These are phyloP conservation scores for Halcyon badia DNA, from an alignment of 2,797 vertebrate species.

Conservation along the genomic window DNA sequence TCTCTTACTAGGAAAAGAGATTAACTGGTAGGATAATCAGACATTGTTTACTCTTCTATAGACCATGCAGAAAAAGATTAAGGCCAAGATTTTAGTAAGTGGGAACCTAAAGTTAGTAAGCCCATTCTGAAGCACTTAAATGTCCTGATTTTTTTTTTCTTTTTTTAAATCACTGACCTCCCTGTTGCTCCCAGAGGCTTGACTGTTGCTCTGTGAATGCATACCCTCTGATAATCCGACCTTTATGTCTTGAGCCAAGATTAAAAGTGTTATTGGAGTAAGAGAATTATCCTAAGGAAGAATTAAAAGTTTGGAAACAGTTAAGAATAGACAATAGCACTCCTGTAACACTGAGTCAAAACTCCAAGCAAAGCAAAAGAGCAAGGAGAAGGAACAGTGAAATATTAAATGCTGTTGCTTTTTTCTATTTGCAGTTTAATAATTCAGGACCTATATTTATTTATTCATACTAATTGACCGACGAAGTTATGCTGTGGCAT, in stretches of 20 bases:
- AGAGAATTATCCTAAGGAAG: slow-evolving; percentile 13
- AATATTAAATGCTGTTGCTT: slow-evolving; percentile 66
- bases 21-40: slow-evolving; percentile 63
- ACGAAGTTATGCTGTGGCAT: slow-evolving; percentile 72
- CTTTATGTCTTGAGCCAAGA: background rate
- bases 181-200: background rate
- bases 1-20: slow-evolving; percentile 36
- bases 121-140: background rate
- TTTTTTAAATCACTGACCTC: slow-evolving; percentile 11
- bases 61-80: slow-evolving; percentile 56
- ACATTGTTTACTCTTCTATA: slow-evolving; percentile 45
- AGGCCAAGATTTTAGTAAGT: slow-evolving; percentile 49
- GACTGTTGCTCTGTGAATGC: background rate
- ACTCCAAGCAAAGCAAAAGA: slow-evolving; percentile 47
- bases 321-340: slow-evolving; percentile 14
- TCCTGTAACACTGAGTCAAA: background rate
- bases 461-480: slow-evolving; percentile 79
- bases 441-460: slow-evolving; percentile 76
- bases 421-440: slow-evolving; percentile 74
- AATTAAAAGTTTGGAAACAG: slow-evolving; percentile 35
- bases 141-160: background rate
- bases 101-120: slow-evolving; percentile 23
- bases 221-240: background rate
- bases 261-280: slow-evolving; percentile 6
- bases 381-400: slow-evolving; percentile 52